phyloP scores from a whole-genome alignment of 1,140 invertebrate species.

The Conus betulinus region DNA sequence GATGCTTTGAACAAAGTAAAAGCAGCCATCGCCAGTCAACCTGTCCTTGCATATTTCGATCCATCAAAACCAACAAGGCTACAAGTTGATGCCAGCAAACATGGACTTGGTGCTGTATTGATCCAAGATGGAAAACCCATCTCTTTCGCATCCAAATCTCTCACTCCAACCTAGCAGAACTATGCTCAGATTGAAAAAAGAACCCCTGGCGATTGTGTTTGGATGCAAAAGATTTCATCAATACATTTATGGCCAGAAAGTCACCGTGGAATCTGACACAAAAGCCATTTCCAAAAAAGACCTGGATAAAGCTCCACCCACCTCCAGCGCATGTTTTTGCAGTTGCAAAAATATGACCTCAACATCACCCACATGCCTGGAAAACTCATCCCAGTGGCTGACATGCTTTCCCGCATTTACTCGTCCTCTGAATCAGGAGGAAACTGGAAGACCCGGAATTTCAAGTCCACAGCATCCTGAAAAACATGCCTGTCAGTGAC shows the following conservation, averaged over 20 bases:
- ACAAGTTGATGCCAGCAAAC: constrained; percentile 51
- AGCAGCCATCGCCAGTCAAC: not conserved
- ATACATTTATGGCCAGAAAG: constrained; percentile 71
- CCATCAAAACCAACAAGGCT: constrained; percentile 1
- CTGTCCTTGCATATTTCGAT: not conserved
- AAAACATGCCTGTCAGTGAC: too few species aligned
- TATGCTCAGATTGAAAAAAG: constrained; percentile 77
- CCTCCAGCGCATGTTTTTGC: too few species aligned
- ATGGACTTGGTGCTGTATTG: constrained; percentile 73
- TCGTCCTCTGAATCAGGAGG: too few species aligned
- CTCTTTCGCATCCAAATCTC: constrained; percentile 73
- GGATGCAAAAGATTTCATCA: constrained; percentile 77
- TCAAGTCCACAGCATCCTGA: too few species aligned
- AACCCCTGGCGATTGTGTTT: constrained; percentile 77
- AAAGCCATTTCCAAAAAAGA: too few species aligned
- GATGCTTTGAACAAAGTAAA: not conserved
- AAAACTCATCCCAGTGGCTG: too few species aligned
- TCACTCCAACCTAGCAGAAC: constrained; percentile 73
- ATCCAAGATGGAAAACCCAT: constrained; percentile 75
- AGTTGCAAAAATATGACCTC: too few species aligned
- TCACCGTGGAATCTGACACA: too few species aligned
- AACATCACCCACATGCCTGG: too few species aligned
- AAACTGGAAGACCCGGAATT: too few species aligned
- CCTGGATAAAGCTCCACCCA: too few species aligned
- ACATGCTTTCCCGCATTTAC: too few species aligned